These are phyloP conservation scores for Lycocorax pyrrhopterus DNA, from an alignment of 2,113 vertebrate species.

Conservation along the genomic window DNA sequence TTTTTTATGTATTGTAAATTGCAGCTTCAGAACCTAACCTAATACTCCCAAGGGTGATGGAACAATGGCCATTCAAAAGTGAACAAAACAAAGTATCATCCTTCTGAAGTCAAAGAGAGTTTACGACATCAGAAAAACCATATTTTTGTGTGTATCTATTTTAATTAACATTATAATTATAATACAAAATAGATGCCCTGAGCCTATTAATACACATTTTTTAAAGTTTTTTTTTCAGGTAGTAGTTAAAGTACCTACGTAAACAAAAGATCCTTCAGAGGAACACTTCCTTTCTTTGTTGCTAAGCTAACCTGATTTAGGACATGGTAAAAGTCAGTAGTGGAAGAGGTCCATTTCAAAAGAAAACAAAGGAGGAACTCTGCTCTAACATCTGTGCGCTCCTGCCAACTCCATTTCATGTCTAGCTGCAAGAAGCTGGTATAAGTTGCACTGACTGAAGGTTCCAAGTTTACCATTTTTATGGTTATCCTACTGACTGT, in stretches of 20 bases:
- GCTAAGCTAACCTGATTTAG: neutral
- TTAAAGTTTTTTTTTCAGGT: neutral
- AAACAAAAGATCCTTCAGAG: neutral
- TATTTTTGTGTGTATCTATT: neutral
- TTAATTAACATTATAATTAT: neutral
- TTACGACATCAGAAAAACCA: neutral
- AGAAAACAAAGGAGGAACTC: neutral
- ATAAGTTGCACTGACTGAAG: neutral
- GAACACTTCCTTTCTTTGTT: neutral
- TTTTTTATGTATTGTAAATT: neutral
- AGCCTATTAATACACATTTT: neutral
- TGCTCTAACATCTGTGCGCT: neutral
- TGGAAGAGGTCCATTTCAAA: neutral
- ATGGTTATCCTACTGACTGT: neutral
- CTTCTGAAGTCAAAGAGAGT: neutral
- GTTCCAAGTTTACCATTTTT: neutral
- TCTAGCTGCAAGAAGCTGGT: neutral
- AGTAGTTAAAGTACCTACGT: neutral
- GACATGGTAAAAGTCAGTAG: neutral
- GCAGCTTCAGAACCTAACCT: neutral
- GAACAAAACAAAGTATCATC: neutral
- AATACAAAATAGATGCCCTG: neutral
- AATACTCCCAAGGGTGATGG: neutral
- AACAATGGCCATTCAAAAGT: neutral
- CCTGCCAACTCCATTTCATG: neutral